phyloP scores from a whole-genome alignment of 2,888 invertebrate genomes.

The Oscheius sp. region DNA sequence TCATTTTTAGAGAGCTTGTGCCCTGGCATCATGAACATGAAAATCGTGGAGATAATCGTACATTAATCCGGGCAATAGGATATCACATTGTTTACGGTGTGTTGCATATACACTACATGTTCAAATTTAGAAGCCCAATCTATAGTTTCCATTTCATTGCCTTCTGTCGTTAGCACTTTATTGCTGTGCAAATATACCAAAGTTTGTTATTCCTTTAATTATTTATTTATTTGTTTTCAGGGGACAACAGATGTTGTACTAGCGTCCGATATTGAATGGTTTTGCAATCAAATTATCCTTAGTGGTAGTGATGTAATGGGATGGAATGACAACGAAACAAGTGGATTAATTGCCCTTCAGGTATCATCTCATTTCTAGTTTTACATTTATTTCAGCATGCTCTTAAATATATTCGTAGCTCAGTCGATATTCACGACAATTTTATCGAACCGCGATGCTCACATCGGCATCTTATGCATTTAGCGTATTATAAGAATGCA shows the following conservation, averaged over 20 bases:
- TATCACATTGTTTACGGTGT: constrained; percentile 60
- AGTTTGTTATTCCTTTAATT: not conserved
- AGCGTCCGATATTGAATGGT: constrained; percentile 43
- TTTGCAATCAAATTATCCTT: constrained; percentile 40
- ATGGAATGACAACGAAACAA: constrained; percentile 23
- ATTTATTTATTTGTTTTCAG: constrained; percentile 5
- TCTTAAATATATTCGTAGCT: constrained; percentile 7
- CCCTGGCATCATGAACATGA: constrained; percentile 61
- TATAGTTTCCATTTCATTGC: constrained; percentile 55
- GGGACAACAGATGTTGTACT: constrained; percentile 33
- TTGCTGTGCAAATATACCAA: constrained; percentile 56
- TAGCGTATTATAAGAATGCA: constrained; percentile 62
- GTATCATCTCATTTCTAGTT: constrained; percentile 5
- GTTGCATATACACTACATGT: not conserved
- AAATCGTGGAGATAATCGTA: constrained; percentile 49
- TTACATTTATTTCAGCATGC: constrained; percentile 31
- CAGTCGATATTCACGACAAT: constrained; percentile 17
- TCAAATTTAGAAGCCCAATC: constrained; percentile 56
- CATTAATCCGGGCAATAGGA: constrained; percentile 64
- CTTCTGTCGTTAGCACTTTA: constrained; percentile 51
- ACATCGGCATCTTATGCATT: constrained; percentile 47
- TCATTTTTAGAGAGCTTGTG: constrained; percentile 58
- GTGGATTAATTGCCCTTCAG: not conserved
- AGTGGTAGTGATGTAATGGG: constrained; percentile 52
- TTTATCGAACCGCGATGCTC: constrained; percentile 23